These are phyloP conservation scores for Syngnathoides biaculeatus DNA, from an alignment of 2,113 vertebrate genomes.

Conservation along the genomic window DNA sequence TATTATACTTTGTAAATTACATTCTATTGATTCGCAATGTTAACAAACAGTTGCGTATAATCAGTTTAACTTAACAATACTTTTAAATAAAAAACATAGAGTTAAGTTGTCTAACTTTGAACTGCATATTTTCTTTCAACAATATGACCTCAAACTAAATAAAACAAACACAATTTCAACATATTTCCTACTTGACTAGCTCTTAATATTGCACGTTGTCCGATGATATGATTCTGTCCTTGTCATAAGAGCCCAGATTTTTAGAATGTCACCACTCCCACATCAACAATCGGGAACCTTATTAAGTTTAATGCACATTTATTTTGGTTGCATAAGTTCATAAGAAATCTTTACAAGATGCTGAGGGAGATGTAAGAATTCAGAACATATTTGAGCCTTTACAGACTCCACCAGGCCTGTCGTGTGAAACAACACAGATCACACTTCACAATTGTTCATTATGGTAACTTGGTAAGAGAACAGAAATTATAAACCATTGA, in stretches of 20 bases:
- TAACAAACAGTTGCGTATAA: constrained; percentile 69
- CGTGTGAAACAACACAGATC: constrained; percentile 62
- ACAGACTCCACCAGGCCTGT: constrained; percentile 57
- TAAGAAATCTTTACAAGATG: constrained; percentile 76
- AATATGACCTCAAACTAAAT: constrained; percentile 69
- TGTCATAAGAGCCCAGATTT: constrained; percentile 42
- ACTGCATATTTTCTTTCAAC: constrained; percentile 59
- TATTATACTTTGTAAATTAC: constrained; percentile 79
- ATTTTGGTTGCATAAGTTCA: constrained; percentile 83
- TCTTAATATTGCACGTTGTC: constrained; percentile 76
- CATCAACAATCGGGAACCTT: constrained; percentile 62
- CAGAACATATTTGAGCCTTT: constrained; percentile 63
- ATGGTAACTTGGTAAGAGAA: constrained; percentile 49
- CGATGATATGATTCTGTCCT: constrained; percentile 63
- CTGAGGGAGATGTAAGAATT: constrained; percentile 72
- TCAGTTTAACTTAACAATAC: constrained; percentile 75
- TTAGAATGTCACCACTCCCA: constrained; percentile 20
- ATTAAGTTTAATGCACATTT: constrained; percentile 78
- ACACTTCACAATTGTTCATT: constrained; percentile 53
- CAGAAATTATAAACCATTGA: constrained; percentile 35
- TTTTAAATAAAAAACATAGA: constrained; percentile 73
- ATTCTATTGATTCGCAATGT: constrained; percentile 76
- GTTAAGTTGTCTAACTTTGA: constrained; percentile 57
- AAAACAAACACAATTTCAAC: constrained; percentile 65
- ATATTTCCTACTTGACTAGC: constrained; percentile 62